Percentiles rank a stretch among this genome's conserved stretches.
These are phyloP conservation scores for Drosophila hydei DNA, from an alignment of 1,140 invertebrate species.

Conservation along the genomic window DNA sequence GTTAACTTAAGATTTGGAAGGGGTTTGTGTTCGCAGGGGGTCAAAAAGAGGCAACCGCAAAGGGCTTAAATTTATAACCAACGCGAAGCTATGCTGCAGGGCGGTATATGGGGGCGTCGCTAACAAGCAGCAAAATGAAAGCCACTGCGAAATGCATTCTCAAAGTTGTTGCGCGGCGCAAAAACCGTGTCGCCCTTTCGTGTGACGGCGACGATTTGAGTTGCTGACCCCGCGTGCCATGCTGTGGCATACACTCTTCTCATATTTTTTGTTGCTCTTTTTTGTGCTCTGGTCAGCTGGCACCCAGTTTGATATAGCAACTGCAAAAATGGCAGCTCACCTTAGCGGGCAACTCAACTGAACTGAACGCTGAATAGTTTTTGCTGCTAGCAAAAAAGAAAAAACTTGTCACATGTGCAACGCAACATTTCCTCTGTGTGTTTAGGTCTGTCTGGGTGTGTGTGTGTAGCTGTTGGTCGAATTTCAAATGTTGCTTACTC, in stretches of 20 bases:
- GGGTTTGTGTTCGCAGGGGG: conserved; percentile 18
- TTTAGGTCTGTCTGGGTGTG: conserved; percentile 19
- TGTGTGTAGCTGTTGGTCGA: conserved; percentile 67
- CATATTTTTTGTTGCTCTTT: conserved; percentile 47
- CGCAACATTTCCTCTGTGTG: conserved; percentile 68
- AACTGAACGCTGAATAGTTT: conserved; percentile 60
- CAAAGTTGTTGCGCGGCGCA: conserved; percentile 62
- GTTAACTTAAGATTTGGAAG: conserved; percentile 62
- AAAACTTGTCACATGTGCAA: conserved; percentile 73
- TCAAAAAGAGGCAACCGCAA: conserved; percentile 45
- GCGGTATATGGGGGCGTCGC: conserved; percentile 43
- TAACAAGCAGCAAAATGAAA: conserved; percentile 75
- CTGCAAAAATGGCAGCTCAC: conserved; percentile 76
- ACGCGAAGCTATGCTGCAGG: conserved; percentile 45
- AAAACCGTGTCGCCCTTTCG: conserved; percentile 54
- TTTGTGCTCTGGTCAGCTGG: conserved; percentile 32
- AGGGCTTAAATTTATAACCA: conserved; percentile 77
- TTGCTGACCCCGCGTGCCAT: conserved; percentile 62
- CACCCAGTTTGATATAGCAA: conserved; percentile 71
- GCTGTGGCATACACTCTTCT: conserved; percentile 38
- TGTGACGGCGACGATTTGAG: conserved; percentile 74
- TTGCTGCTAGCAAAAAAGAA: conserved; percentile 66
- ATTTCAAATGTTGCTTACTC: conserved; percentile 80
- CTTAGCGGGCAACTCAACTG: conserved; percentile 66
- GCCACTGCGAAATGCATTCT: conserved; percentile 76